phyloP scores from a whole-genome alignment of 2,113 vertebrate genomes.

The Oostethus manadensis region DNA sequence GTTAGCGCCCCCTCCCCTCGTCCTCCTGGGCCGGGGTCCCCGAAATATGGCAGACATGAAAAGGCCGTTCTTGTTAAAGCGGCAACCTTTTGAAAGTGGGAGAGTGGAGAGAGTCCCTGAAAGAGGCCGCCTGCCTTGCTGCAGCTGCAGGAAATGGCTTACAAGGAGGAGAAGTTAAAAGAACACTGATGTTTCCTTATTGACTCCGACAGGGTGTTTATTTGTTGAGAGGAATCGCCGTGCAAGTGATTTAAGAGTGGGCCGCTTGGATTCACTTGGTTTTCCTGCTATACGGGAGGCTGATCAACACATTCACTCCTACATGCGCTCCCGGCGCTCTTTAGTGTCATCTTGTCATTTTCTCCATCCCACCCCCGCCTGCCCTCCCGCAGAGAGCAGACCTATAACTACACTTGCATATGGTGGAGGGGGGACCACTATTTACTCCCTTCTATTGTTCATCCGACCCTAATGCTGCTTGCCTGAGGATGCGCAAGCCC shows the following conservation, averaged over 20 bases:
- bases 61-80: slow-evolving; percentile 24
- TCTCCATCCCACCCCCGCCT: slow-evolving; percentile 25
- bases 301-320: slow-evolving; percentile 38
- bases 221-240: slow-evolving; percentile 14
- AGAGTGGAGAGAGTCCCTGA: slow-evolving; percentile 22
- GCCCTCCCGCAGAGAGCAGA: slow-evolving; percentile 24
- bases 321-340: slow-evolving; percentile 7
- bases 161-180: slow-evolving; percentile 17
- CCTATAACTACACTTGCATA: slow-evolving; percentile 5
- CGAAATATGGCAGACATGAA: slow-evolving; percentile 37
- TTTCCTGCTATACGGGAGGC: slow-evolving; percentile 40
- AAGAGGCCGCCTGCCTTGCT: slow-evolving; percentile 16
- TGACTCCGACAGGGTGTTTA: slow-evolving; percentile 31
- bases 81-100: slow-evolving; percentile 36
- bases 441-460: no score
- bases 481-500: no score
- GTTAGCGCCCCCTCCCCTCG: slow-evolving; percentile 31
- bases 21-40: slow-evolving; percentile 22
- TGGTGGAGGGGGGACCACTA: no score
- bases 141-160: slow-evolving; percentile 50
- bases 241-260: slow-evolving; percentile 9
- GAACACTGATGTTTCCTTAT: slow-evolving; percentile 27
- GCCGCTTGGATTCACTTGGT: slow-evolving; percentile 21
- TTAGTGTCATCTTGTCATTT: slow-evolving; percentile 29
- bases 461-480: no score